Evolutionary conservation across 2,888 invertebrate genomes (phyloP), one percentile per base, ranked within the genome.

Genomic region (Mimas tiliae): DNA sequence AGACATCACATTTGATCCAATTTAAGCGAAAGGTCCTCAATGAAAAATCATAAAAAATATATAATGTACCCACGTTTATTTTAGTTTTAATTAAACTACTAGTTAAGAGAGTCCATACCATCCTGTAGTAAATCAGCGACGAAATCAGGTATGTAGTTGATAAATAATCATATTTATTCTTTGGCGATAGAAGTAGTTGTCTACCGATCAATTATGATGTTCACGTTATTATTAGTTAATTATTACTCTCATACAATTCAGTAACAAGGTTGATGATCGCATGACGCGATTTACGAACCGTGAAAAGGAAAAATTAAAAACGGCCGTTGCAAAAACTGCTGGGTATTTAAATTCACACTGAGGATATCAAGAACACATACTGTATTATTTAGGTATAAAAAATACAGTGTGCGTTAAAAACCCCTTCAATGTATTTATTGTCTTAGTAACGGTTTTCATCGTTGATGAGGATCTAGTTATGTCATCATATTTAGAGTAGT

Each of bases 211-310:
- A 12, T 19, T 50, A 51, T 38, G 50, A 62, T 51, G 48, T 64
- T 65, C 63, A 19, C 68, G 42, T 50, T 63, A 51, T 68, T 55
- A 42, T 38, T 50, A 63, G 50, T 53, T 65, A 53, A 64, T 68
- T 45, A 64, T 67, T n/a, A 66, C 67, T 68, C 63, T 66, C 65
- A 62, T 67, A 69, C 62, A 67, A 67, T 34, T 67, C 67, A 68
- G 75, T 78, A 83, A 86, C 86, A 84, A 72, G 81, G 85, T 86
- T 84, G 82, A 78, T 83, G 84, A 82, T 82, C 76, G 78, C 65
- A 67, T 74, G 72, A 73, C 70, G 75, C 72, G 74, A 79, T 85
- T 86, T 82, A 86, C 82, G 83, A 79, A 86, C 83, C 89, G 85
- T 88, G 83, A 81, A 80, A 68, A 77, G 78, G 84, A 80, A 58